Evolutionary conservation across 1,140 invertebrate species (phyloP), one percentile per base, ranked within the genome.

Genomic region (Campoletis sonorensis): DNA sequence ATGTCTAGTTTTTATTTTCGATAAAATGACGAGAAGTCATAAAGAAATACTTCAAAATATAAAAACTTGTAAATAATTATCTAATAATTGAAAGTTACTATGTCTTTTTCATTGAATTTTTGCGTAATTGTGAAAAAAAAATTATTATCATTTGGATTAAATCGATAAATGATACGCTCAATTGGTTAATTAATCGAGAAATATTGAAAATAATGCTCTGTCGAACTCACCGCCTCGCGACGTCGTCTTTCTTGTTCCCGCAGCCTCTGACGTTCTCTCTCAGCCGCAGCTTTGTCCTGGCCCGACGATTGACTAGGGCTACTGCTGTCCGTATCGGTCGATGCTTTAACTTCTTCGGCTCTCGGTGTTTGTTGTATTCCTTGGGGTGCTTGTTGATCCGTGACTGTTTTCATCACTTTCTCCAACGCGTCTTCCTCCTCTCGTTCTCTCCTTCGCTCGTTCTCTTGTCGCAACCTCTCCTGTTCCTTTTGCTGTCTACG

Each of bases 231-330:
- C 87, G 97, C 98, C 94, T 98, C 98, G 85, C 98, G 93, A 84
- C 97, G 94, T 83, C 97, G 93, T 76, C 97, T 93, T 91, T 98
- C 98, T 92, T 98, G 97, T 90, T 98, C 97, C 79, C 95, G 93
- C 87, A 95, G 93, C 83, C 97, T 94, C 86, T 96, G 95, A 67
- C 97, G 94, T 91, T 97, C 97, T 79, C 96, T 93, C 87, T 96
- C 96, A 54, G 94, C 94, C 49, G 94, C 94, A 26, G 95, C 94
- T 81, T 95, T 94, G 88, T 96, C 95, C 85, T 95, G 92, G 80
- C 93, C 91, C 88, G 94, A 91, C 37, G 89, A 90, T 67, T 92
- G 91, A 91, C 93, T 93, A 85, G 94, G 92, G 92, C 93, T 90
- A 90, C 91, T 86, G 88, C 94, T 83, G 92, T 94, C 89, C 87